A percentile compares a stretch with the other conserved stretches of the same genome.
These are phyloP conservation scores for Hylia prasina DNA, from an alignment of 2,113 vertebrate genomes.

Conservation along the genomic window DNA sequence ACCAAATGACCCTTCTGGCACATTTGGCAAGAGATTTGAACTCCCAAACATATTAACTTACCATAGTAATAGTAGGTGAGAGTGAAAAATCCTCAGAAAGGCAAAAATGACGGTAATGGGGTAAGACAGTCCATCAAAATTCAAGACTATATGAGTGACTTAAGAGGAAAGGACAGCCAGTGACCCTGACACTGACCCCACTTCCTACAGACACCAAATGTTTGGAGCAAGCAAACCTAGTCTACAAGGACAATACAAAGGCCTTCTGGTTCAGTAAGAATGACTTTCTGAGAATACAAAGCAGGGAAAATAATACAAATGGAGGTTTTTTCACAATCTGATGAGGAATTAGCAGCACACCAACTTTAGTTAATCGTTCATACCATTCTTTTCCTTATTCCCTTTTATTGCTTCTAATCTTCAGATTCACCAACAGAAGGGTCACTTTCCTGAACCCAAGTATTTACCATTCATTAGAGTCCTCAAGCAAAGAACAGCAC, in stretches of 20 bases:
- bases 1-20: not conserved
- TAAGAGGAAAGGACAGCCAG: not conserved
- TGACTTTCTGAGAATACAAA: not conserved
- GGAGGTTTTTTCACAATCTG: not conserved
- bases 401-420: not conserved
- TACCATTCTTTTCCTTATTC: not conserved
- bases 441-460: not conserved
- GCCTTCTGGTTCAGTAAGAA: not conserved
- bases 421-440: not conserved
- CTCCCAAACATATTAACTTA: not conserved
- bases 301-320: not conserved
- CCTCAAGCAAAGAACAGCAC: not conserved
- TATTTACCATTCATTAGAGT: not conserved
- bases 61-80: not conserved
- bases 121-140: not conserved
- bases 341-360: not conserved
- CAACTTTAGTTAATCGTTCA: fast-evolving
- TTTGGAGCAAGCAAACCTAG: not conserved
- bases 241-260: not conserved
- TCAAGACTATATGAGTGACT: fast-evolving
- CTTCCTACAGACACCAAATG: not conserved
- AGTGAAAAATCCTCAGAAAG: not conserved
- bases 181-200: not conserved
- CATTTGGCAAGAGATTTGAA: not conserved
- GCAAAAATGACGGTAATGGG: not conserved